Evolutionary conservation across 2,797 vertebrate species (phyloP), one percentile per base, ranked within the genome.

Genomic region (Semaprochilodus insignis): DNA sequence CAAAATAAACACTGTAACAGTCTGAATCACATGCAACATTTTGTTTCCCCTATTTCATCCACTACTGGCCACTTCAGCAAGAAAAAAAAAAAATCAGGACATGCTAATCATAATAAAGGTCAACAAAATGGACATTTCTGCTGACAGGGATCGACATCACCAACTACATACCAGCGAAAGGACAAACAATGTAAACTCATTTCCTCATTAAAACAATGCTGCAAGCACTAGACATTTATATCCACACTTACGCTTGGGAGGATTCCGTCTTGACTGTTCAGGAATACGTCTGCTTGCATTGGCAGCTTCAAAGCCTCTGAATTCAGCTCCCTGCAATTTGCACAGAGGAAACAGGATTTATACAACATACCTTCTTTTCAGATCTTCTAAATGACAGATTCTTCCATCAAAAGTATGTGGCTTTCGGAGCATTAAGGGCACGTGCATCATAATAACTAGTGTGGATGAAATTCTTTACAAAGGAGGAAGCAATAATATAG

Each of bases 301-400:
- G 84, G 95, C 94, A 87, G 93, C 91, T 91, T 94, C 95, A 95
- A 97, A 97, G 88, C 97, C 97, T 95, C 89, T 93, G 89, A 97
- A 97, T 88, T 95, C 94, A 83, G 96, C 95, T 83, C 95, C 95
- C 95, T 96, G 86, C 74, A 89, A 91, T 86, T 89, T 60, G 89
- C 87, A 86, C 65, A 86, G 27, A 87, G 40, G 16, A 2, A 44
- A 86, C 87, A 87, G 91, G 78, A 23, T 36, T 70, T 60, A 40
- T 14, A 25, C 31, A 71, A 8, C n/a, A 62, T 1, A 67, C 31
- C 34, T 66, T 27, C 13, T 16, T 21, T 25, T 34, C 4, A 27
- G 11, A n/a, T 36, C 16, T 36, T 31, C 13, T 31, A 62, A 62
- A 63, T 3, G 25, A n/a, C 2, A 27, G n/a, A n/a, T 2, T n/a